phyloP scores from a whole-genome alignment of 2,113 vertebrate genomes.

The Taurulus bubalis region DNA sequence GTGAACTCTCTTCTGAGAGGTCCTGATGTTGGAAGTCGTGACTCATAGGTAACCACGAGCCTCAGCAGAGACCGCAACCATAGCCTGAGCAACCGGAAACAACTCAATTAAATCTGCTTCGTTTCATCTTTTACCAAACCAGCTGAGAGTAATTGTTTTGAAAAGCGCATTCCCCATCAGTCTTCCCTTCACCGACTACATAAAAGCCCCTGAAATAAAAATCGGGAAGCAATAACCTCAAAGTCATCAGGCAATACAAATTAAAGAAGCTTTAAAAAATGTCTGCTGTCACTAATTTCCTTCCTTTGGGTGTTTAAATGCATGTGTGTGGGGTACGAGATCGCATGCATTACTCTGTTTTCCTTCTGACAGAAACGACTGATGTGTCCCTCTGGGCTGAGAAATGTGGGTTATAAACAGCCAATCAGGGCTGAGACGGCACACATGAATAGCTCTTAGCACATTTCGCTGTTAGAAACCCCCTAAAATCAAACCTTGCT shows the following conservation, averaged over 20 bases:
- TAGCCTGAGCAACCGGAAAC: neutral
- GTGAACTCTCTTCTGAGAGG: neutral
- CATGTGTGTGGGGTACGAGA: neutral
- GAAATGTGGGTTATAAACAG: constrained; percentile 57
- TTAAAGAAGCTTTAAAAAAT: neutral
- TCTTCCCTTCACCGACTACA: neutral
- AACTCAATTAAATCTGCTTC: neutral
- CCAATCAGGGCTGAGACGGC: constrained; percentile 23
- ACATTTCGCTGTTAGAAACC: constrained; percentile 35
- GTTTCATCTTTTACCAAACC: neutral
- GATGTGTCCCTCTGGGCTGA: constrained; percentile 37
- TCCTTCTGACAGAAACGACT: neutral
- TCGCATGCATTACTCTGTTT: constrained; percentile 8
- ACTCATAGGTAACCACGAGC: neutral
- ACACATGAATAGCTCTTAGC: constrained; percentile 53
- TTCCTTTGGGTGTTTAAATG: constrained; percentile 5
- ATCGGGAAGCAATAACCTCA: neutral
- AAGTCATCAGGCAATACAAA: constrained; percentile 3
- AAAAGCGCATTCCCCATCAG: constrained; percentile 13
- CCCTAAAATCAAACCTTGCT: constrained; percentile 33
- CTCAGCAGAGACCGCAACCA: neutral
- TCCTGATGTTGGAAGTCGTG: neutral
- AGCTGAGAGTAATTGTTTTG: constrained; percentile 6
- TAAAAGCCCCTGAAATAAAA: constrained; percentile 11
- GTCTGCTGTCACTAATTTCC: neutral